Evolutionary conservation across 2,113 vertebrate genomes (phyloP), one percentile per base, ranked within the genome.

Genomic region (Stercorarius parasiticus): DNA sequence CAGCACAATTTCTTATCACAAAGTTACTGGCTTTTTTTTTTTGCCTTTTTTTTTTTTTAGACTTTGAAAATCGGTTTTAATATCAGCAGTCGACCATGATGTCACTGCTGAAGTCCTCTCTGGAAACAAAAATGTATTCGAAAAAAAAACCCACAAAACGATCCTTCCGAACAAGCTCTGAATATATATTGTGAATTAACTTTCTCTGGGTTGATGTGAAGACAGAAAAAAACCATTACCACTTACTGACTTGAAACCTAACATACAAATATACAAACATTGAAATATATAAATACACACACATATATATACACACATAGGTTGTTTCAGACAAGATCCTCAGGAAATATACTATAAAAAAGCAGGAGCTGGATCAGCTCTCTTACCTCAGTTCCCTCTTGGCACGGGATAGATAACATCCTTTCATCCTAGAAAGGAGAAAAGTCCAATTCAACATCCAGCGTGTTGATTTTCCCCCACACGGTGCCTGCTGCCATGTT

Each of bases 371-470:
- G 32, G 92, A 97, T 92, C 78, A 98, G 97, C 85, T 89, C 52
- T 95, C 98, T 98, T 98, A 98, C 98, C 98, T 98, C 94, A 88
- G 97, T 58, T 97, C 97, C 87, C 96, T 96, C 94, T 97, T 97
- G 93, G 92, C 95, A 96, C 2, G 81, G 95, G 97, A 97, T 95
- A 97, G 87, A 91, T 94, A 88, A 94, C 95, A 95, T 97, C 96
- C 96, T 97, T 97, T 96, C 97, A 97, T 97, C 96, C 95, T 96
- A 94, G 97, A 96, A 95, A 97, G 95, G 96, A 95, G 93, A 77
- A 97, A 98, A 98, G 98, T 98, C 98, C 98, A 93, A 90, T 96
- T 97, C 56, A 97, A 87, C 95, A 96, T 94, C 96, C 96, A 97
- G 96, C 78, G 30, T 95, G 96, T 93, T 97, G 98, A 97, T 98